Evolutionary conservation across 2,888 invertebrate genomes (phyloP).

Genomic region (Disparrhopalites patrizii): DNA sequence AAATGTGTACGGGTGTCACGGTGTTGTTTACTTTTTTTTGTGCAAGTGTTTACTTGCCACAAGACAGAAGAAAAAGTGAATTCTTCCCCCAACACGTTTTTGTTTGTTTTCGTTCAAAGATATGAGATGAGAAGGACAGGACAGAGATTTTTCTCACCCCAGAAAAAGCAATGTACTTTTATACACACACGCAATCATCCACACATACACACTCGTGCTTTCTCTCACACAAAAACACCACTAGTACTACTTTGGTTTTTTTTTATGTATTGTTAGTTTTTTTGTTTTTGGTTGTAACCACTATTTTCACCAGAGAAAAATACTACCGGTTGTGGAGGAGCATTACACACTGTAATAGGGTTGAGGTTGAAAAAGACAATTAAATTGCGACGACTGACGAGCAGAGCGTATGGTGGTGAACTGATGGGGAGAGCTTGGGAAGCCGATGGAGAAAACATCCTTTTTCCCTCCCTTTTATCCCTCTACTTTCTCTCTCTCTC

Average conservation of each 20-base stretch:
- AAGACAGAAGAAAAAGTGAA: too few relatives aligned
- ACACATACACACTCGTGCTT: not conserved
- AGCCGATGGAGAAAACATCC: conserved; percentile 3
- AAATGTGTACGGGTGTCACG: too few relatives aligned
- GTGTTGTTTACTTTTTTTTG: too few relatives aligned
- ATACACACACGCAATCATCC: too few relatives aligned
- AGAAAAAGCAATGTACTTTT: too few relatives aligned
- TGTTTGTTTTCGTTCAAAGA: too few relatives aligned
- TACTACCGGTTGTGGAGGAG: not conserved
- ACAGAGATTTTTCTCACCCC: too few relatives aligned
- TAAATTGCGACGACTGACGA: conserved; percentile 18
- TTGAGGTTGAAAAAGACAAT: conserved; percentile 21
- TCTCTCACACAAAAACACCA: not conserved
- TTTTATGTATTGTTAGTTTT: not conserved
- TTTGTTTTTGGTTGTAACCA: not conserved
- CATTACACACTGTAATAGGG: conserved; percentile 13
- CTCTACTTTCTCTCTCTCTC: conserved; percentile 8
- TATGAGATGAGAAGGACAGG: too few relatives aligned
- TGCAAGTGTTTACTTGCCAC: too few relatives aligned
- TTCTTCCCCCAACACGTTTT: too few relatives aligned
- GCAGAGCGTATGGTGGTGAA: conserved; percentile 10
- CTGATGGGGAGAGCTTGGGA: conserved; percentile 8
- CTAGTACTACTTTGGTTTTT: not conserved
- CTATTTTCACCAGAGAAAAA: too few relatives aligned
- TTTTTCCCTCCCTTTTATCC: conserved; percentile 1